Base-by-base conservation (phyloP, 2,797 vertebrate species). In the Sebastes matsubarae region DNA sequence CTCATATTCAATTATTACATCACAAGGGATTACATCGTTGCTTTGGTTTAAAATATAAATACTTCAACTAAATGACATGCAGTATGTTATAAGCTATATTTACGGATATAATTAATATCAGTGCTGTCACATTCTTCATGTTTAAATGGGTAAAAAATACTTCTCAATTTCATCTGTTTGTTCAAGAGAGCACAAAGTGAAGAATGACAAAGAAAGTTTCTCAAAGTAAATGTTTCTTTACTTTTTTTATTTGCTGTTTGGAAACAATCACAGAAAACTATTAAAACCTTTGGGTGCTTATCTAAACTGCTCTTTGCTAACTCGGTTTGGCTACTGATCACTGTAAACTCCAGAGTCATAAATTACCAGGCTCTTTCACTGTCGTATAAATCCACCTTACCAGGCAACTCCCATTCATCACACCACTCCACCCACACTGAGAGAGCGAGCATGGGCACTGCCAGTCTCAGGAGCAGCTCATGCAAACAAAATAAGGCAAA, bases 281-380 rank as follows among this genome's bases (percentile, higher is more conserved):
- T 38, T 64, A 72, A 70, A 46, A 27, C 52, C 3, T 0, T 1
- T 22, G n/a, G 18, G 30, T 14, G 22, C 68, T 81, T 68, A 55
- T 65, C 74, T 63, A 25, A 70, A 79, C 38, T 42, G 57, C 24
- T 57, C 20, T 55, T 68, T 81, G 18, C 9, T 70, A 46, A 61
- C 74, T 81, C 4, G 4, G 32, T 74, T 88, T 24, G 60, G 52
- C 38, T 68, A 76, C 64, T 79, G 75, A 84, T 85, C 64, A 76
- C 36, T 57, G 22, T n/a, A 57, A 75, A 73, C 42, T 2, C 50
- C 11, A 32, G 42, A 46, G 42, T 46, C 16, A 46, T 18, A 18
- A 46, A 46, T 46, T 18, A 2, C n/a, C 24, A 1, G 52, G 1
- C 25, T 67, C 58, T 57, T 72, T 64, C n/a, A 25, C 36, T 59